Evolutionary conservation across 2,797 vertebrate species (phyloP), one percentile per base, ranked within the genome.

Genomic region (Hybognathus amarus): DNA sequence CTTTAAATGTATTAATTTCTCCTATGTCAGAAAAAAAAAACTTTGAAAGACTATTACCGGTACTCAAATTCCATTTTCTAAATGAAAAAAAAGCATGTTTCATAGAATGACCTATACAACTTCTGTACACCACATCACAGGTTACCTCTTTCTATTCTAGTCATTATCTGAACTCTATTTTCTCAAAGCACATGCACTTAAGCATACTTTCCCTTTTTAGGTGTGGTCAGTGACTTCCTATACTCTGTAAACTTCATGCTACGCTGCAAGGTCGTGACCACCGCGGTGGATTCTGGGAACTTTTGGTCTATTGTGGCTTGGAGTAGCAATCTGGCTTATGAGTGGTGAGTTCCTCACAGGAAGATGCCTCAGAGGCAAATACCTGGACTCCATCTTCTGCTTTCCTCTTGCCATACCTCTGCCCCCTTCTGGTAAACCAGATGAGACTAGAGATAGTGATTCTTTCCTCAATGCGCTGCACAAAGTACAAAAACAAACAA

Each of bases 341-440:
- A 54, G 56, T 18, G 30, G n/a, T 84, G 38, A 70, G 30, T 70
- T 86, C 79, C 79, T 70, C 18, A 90, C 67, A 90, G 80, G 75
- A 33, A 81, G 69, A 89, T 90, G 91, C 90, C 92, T 91, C 76
- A 87, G 89, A 92, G 92, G 93, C 91, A 93, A 93, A 94, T 94
- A 93, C 91, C 92, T 93, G 71, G 64, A 86, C 89, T 91, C 81
- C 86, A 90, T 87, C 91, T 87, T 89, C 74, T 87, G 84, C 22
- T 89, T 85, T 89, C 86, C 54, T 90, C 86, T 85, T 91, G 89
- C 92, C 89, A 92, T 75, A 66, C 77, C 85, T 80, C 81, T 88
- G 85, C 87, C 87, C 87, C 85, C 92, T 87, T 84, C 90, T 91
- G 87, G 80, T 89, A 73, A 83, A 90, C 88, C 89, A 92, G 93